These are phyloP conservation scores for Drosophila imparisetae DNA, from an alignment of 2,888 invertebrate species.

Conservation along the genomic window DNA sequence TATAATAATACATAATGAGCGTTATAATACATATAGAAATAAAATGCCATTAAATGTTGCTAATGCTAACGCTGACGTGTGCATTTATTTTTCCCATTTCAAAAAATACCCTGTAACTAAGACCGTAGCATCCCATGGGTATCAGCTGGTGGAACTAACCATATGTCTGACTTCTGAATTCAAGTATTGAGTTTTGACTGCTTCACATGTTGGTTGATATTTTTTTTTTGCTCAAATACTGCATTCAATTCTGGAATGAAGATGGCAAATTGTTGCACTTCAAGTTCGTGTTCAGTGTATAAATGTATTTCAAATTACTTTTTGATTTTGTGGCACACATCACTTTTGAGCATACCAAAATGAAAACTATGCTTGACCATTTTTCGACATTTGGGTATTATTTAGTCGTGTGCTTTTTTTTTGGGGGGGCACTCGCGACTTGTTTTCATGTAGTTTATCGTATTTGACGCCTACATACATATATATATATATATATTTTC, in stretches of 20 bases:
- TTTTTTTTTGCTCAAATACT: too few relatives aligned
- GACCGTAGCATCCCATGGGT: not conserved
- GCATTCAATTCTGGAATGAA: not conserved
- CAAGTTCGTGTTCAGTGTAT: not conserved
- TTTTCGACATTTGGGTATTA: constrained; percentile 7
- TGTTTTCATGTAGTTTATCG: constrained; percentile 7
- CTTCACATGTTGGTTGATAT: too few relatives aligned
- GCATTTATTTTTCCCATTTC: constrained; percentile 2
- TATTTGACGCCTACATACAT: constrained; percentile 1
- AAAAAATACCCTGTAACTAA: constrained; percentile 29
- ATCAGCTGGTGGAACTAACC: not conserved
- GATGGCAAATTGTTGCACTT: not conserved
- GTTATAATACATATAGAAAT: constrained; percentile 36
- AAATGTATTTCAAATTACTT: not conserved
- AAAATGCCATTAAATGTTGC: constrained; percentile 35
- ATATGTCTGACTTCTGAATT: too few relatives aligned
- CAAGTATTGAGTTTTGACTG: too few relatives aligned
- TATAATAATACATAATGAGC: constrained; percentile 35
- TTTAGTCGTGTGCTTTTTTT: constrained; percentile 2
- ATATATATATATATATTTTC: constrained; percentile 18
- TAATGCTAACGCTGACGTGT: constrained; percentile 33
- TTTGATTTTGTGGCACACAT: not conserved
- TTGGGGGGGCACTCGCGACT: not conserved
- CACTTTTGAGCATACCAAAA: not conserved
- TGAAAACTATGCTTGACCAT: not conserved